phyloP scores from a whole-genome alignment of 92 coral and sea anemone species.

The Paramuricea clavata region DNA sequence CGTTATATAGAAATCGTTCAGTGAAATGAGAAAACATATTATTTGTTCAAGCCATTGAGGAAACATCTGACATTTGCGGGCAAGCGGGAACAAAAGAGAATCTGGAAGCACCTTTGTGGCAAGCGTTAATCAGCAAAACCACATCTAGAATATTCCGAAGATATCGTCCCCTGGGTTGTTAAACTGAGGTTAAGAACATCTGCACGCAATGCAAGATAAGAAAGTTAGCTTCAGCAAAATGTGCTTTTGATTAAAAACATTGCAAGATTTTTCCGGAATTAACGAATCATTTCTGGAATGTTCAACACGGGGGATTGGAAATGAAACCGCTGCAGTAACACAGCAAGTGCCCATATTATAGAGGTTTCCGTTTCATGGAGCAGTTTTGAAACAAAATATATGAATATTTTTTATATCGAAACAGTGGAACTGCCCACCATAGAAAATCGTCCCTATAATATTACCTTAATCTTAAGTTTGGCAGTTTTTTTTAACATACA shows the following conservation, averaged over 20 bases:
- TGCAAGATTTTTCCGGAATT: neutral
- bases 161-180: neutral
- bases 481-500: no score
- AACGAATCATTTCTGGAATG: neutral
- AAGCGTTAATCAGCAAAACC: neutral
- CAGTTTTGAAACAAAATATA: no score
- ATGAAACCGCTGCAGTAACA: no score
- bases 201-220: neutral
- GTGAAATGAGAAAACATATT: neutral
- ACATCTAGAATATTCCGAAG: neutral
- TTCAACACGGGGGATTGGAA: no score
- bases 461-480: no score
- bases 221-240: neutral
- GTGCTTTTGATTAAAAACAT: neutral
- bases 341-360: no score
- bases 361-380: no score
- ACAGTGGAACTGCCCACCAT: no score
- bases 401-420: no score
- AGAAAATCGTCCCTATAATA: no score
- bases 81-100: constrained; percentile 7
- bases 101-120: no score
- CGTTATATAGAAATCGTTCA: neutral
- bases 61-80: neutral
- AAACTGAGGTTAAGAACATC: neutral
- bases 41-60: no score